phyloP scores from a whole-genome alignment of 2,888 invertebrate genomes.

The Lasioglossum pauxillum region DNA sequence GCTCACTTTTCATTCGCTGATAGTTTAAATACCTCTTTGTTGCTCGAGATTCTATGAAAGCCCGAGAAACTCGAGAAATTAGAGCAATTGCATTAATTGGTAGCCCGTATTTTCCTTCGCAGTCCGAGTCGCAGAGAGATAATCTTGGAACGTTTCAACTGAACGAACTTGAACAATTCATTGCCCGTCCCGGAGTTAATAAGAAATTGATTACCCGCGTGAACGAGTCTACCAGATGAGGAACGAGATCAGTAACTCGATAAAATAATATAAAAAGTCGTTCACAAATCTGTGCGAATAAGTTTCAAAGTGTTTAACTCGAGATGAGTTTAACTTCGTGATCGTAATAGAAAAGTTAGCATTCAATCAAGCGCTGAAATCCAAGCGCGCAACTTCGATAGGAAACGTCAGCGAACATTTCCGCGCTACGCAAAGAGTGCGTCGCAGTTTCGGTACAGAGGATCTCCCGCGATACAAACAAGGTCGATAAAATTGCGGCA shows the following conservation, averaged over 20 bases:
- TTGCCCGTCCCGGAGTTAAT: background rate
- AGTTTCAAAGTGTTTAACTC: background rate
- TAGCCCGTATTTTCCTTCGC: background rate
- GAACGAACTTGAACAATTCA: background rate
- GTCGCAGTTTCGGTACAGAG: constrained; percentile 8
- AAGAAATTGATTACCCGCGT: background rate
- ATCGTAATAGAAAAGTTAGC: background rate
- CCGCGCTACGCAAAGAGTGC: constrained; percentile 10
- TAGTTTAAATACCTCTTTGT: background rate
- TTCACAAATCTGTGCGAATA: background rate
- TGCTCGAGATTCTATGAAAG: background rate
- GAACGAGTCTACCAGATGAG: background rate
- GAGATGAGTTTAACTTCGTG: background rate
- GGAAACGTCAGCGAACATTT: background rate
- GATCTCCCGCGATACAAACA: constrained; percentile 10
- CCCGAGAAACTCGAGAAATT: constrained; percentile 35
- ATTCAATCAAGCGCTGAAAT: background rate
- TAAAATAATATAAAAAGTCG: background rate
- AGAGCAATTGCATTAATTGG: constrained; percentile 25
- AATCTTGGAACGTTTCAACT: background rate
- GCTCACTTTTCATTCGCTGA: constrained; percentile 1
- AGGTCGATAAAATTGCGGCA: constrained; percentile 1
- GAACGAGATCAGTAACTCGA: background rate
- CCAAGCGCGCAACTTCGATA: background rate
- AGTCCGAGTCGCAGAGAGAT: background rate